Percentiles rank a stretch among this genome's conserved stretches.
These are phyloP conservation scores for Magallana angulata DNA, from an alignment of 1,140 invertebrate genomes.

Conservation along the genomic window DNA sequence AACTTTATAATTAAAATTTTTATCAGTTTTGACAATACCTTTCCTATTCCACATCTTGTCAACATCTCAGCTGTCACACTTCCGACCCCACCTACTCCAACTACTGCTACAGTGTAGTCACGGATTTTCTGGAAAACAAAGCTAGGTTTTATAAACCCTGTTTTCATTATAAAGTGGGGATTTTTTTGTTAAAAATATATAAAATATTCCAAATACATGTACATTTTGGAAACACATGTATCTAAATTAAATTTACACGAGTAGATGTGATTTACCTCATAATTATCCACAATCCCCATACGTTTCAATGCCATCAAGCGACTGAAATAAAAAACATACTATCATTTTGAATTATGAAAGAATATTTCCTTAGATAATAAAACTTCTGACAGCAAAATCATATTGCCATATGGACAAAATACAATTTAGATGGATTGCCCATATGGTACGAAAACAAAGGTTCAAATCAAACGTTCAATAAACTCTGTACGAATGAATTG, in stretches of 20 bases:
- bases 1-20: no score
- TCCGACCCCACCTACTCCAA: constrained; percentile 99
- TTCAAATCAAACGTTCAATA: not conserved
- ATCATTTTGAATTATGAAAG: not conserved
- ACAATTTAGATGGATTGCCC: not conserved
- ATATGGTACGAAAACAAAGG: not conserved
- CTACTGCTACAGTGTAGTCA: constrained; percentile 93
- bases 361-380: not conserved
- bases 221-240: no score
- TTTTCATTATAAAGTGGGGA: no score
- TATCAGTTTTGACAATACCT: constrained; percentile 82
- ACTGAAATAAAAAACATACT: constrained; percentile 81
- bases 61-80: constrained; percentile 99
- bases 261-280: constrained; percentile 84
- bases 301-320: constrained; percentile 98
- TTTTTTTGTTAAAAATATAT: no score
- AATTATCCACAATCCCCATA: constrained; percentile 99
- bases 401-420: not conserved
- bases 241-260: no score
- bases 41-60: constrained; percentile 97
- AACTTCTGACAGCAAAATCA: not conserved
- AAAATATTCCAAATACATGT: no score
- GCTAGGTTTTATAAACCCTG: no score
- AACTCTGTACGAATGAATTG: not conserved
- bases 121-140: constrained; percentile 86